A percentile compares a stretch with the other conserved stretches of the same genome.
Conservation (phyloP, 2,113 vertebrate genomes). For the Prietella phreatophila region DNA sequence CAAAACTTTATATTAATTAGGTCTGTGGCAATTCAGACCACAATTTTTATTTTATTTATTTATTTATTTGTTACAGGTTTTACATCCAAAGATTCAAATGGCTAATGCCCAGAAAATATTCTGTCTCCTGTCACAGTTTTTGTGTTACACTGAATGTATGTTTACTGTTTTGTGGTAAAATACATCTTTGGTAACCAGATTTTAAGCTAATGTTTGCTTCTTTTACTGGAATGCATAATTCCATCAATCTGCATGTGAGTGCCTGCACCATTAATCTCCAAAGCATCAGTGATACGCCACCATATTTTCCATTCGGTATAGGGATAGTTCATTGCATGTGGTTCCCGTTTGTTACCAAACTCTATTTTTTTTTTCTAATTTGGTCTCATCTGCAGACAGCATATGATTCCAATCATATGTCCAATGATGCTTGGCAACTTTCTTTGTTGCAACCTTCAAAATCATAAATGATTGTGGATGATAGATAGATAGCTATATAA, state of each 20-base stretch:
- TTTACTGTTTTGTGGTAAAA: neutral
- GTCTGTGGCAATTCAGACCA: neutral
- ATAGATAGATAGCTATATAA: too few relatives aligned
- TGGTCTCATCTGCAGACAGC: neutral
- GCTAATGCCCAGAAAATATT: neutral
- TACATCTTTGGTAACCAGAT: neutral
- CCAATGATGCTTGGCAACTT: neutral
- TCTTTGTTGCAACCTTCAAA: neutral
- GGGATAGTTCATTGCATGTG: neutral
- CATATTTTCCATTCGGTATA: neutral
- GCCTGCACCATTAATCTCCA: neutral
- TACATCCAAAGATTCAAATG: neutral
- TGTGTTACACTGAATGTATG: neutral
- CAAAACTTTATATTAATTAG: too few relatives aligned
- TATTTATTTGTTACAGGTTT: neutral
- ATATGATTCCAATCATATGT: neutral
- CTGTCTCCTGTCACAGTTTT: neutral
- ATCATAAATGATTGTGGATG: too few relatives aligned
- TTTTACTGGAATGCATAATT: neutral
- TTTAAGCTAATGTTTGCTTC: neutral
- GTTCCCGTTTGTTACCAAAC: neutral
- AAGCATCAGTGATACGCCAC: neutral
- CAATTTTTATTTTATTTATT: too few relatives aligned
- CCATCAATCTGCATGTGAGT: neutral
- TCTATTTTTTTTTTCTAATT: neutral